phyloP scores from a whole-genome alignment of 2,797 vertebrate species.

The Centropyge bicolor region DNA sequence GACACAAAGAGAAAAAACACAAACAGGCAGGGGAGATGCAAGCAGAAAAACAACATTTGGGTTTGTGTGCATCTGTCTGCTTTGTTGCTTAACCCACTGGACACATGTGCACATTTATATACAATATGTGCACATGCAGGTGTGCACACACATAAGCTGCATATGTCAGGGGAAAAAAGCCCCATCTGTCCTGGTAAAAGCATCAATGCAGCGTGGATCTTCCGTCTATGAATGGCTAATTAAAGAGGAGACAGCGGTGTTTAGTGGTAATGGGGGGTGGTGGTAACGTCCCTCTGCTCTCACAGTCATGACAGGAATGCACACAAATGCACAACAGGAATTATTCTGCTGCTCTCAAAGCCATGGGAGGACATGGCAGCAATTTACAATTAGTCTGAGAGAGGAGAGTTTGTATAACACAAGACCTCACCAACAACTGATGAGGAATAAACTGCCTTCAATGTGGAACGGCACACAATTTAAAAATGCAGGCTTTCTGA shows the following conservation, averaged over 20 bases:
- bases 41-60: slow-evolving; percentile 17
- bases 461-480: slow-evolving; percentile 10
- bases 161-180: slow-evolving; percentile 7
- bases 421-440: slow-evolving; percentile 34
- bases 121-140: slow-evolving; percentile 28
- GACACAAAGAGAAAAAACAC: slow-evolving; percentile 1
- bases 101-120: slow-evolving; percentile 4
- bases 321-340: slow-evolving; percentile 73
- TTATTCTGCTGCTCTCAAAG: slow-evolving; percentile 65
- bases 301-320: slow-evolving; percentile 68
- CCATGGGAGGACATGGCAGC: slow-evolving; percentile 63
- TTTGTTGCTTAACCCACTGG: slow-evolving; percentile 22
- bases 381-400: slow-evolving; percentile 64
- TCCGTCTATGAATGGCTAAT: slow-evolving; percentile 75
- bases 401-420: slow-evolving; percentile 50
- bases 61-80: slow-evolving; percentile 13
- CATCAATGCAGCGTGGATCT: slow-evolving; percentile 69
- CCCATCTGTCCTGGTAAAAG: slow-evolving; percentile 72
- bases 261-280: slow-evolving; percentile 78
- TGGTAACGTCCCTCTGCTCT: slow-evolving; percentile 63
- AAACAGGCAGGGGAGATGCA: not conserved
- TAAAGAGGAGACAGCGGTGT: slow-evolving; percentile 79
- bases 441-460: slow-evolving; percentile 23
- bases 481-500: not conserved
- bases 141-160: slow-evolving; percentile 28